A percentile compares a stretch with the other conserved stretches of the same genome.
Evolutionary conservation across 1,140 invertebrate genomes (phyloP).

Genomic region (Drosophila truncata): DNA sequence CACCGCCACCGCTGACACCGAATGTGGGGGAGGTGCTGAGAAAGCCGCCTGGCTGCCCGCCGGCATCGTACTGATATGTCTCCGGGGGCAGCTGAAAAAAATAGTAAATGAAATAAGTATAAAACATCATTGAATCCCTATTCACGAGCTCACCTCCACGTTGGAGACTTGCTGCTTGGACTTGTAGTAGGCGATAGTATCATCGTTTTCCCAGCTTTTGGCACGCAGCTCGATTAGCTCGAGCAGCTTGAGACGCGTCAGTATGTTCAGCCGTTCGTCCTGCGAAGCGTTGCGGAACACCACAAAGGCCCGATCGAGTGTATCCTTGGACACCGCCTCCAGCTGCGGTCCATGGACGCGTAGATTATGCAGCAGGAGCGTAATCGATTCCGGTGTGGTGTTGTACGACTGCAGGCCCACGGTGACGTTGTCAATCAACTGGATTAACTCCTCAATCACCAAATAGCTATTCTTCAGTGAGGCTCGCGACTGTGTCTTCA

Average conservation of each 20-base stretch:
- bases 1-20: slow-evolving; percentile 61
- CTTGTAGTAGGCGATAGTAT: slow-evolving; percentile 93
- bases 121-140: not conserved
- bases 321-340: slow-evolving; percentile 91
- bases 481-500: slow-evolving; percentile 87
- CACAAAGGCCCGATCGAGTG: slow-evolving; percentile 89
- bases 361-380: slow-evolving; percentile 87
- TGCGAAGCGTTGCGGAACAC: slow-evolving; percentile 94
- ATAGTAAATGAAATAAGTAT: not conserved
- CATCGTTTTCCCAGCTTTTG: slow-evolving; percentile 93
- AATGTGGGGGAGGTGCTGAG: slow-evolving; percentile 85
- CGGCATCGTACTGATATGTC: slow-evolving; percentile 71
- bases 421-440: slow-evolving; percentile 90
- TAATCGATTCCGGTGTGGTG: slow-evolving; percentile 79
- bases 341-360: slow-evolving; percentile 91
- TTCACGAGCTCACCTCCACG: slow-evolving; percentile 87
- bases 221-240: slow-evolving; percentile 95
- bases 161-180: slow-evolving; percentile 89
- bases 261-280: slow-evolving; percentile 92
- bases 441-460: slow-evolving; percentile 89
- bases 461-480: slow-evolving; percentile 81
- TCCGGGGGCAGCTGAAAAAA: slow-evolving; percentile 62
- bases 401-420: slow-evolving; percentile 88
- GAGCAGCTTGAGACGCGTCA: slow-evolving; percentile 93
- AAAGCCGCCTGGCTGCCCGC: slow-evolving; percentile 73